A percentile compares a stretch with the other conserved stretches of the same genome.
Conservation (phyloP, 2,113 vertebrate species). For the Phaetusa simplex region DNA sequence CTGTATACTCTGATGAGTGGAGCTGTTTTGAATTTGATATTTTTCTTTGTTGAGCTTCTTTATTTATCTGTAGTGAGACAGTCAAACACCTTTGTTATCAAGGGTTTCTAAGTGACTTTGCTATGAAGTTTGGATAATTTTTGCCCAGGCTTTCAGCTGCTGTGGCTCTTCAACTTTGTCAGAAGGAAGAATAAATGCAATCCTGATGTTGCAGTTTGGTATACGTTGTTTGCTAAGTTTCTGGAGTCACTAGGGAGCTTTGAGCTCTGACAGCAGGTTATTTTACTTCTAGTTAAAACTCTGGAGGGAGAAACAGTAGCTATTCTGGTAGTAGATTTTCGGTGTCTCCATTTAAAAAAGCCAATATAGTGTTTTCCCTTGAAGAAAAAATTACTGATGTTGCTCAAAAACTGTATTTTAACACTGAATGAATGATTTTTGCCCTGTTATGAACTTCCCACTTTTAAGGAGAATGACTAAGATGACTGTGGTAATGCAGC, state of each 20-base stretch:
- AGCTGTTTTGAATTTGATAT: background rate
- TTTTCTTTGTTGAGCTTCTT: background rate
- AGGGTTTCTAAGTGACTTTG: background rate
- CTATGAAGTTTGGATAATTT: background rate
- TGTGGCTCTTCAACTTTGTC: background rate
- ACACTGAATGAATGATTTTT: background rate
- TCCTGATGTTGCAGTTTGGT: background rate
- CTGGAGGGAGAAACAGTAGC: conserved; percentile 22
- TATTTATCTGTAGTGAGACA: background rate
- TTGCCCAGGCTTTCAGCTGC: background rate
- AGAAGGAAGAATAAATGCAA: background rate
- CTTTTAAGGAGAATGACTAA: conserved; percentile 21
- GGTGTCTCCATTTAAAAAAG: background rate
- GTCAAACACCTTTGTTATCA: background rate
- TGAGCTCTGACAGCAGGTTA: background rate
- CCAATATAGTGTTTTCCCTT: background rate
- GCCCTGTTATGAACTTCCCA: conserved; percentile 7
- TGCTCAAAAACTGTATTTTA: conserved; percentile 18
- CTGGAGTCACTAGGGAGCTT: background rate
- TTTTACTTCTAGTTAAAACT: conserved; percentile 26
- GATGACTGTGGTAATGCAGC: conserved; percentile 42
- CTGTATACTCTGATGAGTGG: background rate
- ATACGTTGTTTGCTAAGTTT: background rate
- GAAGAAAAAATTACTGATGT: conserved; percentile 11
- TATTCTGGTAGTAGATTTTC: background rate